Evolutionary conservation across 2,888 invertebrate genomes (phyloP).

Genomic region (Taenaris catops): DNA sequence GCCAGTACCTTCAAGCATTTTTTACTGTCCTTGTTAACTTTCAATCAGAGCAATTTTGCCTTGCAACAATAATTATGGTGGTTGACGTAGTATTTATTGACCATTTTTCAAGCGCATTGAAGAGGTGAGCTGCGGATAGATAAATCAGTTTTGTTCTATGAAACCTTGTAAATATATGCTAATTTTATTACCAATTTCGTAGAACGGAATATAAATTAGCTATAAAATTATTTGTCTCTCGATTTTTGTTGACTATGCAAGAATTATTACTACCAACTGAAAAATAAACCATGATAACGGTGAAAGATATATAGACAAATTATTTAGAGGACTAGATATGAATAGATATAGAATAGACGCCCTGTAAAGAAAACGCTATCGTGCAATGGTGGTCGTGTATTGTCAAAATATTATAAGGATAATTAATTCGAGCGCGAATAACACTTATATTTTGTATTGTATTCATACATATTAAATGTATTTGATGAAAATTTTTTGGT

Average conservation of each 20-base stretch:
- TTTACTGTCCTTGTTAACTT: conserved; percentile 25
- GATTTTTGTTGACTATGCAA: background rate
- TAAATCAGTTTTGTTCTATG: conserved; percentile 5
- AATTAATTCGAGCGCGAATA: too few relatives aligned
- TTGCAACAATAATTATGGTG: conserved; percentile 25
- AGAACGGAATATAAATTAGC: background rate
- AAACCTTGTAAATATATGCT: conserved; percentile 1
- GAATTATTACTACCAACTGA: too few relatives aligned
- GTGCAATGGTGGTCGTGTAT: too few relatives aligned
- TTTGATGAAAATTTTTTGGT: too few relatives aligned
- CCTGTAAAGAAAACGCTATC: too few relatives aligned
- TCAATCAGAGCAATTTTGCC: conserved; percentile 24
- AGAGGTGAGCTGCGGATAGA: conserved; percentile 7
- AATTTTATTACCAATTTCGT: background rate
- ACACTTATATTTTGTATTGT: too few relatives aligned
- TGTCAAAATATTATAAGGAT: too few relatives aligned
- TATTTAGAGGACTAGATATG: too few relatives aligned
- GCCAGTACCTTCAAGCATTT: conserved; percentile 17
- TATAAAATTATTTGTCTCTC: conserved; percentile 1
- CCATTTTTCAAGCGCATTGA: conserved; percentile 14
- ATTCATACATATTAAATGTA: too few relatives aligned
- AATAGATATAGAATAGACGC: too few relatives aligned
- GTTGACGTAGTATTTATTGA: conserved; percentile 23
- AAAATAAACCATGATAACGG: too few relatives aligned
- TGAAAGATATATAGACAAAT: too few relatives aligned